Conservation (phyloP, 2,797 vertebrate species). For the Malacoctenus gilli region DNA sequence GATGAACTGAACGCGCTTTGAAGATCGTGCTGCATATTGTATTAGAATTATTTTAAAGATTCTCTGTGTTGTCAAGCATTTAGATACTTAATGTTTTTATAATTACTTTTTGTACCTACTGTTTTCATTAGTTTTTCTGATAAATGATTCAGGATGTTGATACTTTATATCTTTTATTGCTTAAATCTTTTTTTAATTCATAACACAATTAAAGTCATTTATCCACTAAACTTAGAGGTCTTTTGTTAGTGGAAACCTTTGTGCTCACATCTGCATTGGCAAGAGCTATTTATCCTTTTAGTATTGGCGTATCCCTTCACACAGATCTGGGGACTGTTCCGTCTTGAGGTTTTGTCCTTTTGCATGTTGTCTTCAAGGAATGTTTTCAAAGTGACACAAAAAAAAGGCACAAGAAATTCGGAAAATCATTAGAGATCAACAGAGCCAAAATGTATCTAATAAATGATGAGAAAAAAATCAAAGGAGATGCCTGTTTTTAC, state of each 20-base stretch:
- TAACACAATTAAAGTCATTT: no score
- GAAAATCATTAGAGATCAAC: slow-evolving; percentile 49
- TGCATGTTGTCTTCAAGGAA: slow-evolving; percentile 15
- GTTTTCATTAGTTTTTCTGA: not conserved
- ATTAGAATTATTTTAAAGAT: slow-evolving; percentile 36
- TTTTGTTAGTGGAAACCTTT: no score
- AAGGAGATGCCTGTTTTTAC: slow-evolving; percentile 44
- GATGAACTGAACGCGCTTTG: slow-evolving; percentile 57
- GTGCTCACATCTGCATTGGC: not conserved
- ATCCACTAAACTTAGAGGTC: not conserved
- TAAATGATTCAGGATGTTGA: not conserved
- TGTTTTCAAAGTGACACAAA: slow-evolving; percentile 12
- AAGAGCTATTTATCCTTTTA: not conserved
- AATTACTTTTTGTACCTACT: slow-evolving; percentile 4
- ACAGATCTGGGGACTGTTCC: slow-evolving; percentile 8
- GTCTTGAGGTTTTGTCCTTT: slow-evolving; percentile 16
- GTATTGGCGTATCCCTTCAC: slow-evolving; percentile 4
- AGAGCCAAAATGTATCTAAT: slow-evolving; percentile 48
- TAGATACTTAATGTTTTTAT: slow-evolving; percentile 15
- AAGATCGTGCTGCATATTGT: slow-evolving; percentile 23
- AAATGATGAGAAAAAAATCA: slow-evolving; percentile 63
- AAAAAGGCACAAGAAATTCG: slow-evolving; percentile 39
- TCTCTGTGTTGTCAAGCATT: slow-evolving; percentile 25
- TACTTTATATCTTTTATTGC: no score
- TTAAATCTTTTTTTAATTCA: no score